Evolutionary conservation across 1,140 invertebrate species (phyloP).

Genomic region (Thaumatotibia leucotreta): DNA sequence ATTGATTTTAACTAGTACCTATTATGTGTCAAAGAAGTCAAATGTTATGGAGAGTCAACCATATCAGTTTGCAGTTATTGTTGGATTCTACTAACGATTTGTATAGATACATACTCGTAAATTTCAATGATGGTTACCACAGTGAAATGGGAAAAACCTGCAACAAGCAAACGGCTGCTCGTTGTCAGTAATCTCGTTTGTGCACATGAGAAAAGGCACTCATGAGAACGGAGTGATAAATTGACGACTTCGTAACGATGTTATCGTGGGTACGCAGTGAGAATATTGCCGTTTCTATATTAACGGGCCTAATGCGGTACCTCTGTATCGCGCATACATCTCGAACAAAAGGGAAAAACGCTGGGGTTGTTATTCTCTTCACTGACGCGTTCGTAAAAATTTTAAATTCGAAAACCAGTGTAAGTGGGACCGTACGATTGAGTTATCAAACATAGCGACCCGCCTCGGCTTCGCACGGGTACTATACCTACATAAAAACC

Average conservation of each 20-base stretch:
- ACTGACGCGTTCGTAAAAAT: not conserved
- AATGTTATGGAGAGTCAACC: too few species aligned
- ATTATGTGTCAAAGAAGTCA: too few species aligned
- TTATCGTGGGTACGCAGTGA: conserved; percentile 22
- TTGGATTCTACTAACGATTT: too few species aligned
- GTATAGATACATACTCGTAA: too few species aligned
- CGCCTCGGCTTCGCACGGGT: too few species aligned
- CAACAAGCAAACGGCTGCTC: not conserved
- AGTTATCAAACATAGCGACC: too few species aligned
- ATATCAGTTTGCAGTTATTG: too few species aligned
- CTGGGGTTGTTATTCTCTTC: not conserved
- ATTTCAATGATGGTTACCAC: not conserved
- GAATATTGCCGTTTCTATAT: conserved; percentile 17
- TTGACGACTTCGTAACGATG: conserved; percentile 27
- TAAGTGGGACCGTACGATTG: too few species aligned
- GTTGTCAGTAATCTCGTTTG: conserved; percentile 22
- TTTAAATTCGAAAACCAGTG: not conserved
- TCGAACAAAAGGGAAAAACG: conserved; percentile 13
- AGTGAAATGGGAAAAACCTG: not conserved
- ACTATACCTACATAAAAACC: too few species aligned
- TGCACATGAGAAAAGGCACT: conserved; percentile 29
- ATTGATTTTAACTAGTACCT: too few species aligned
- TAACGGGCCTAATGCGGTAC: conserved; percentile 14
- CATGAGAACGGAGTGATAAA: conserved; percentile 31
- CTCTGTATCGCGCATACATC: conserved; percentile 8